Percentiles rank a stretch among this genome's conserved stretches.
Conservation (phyloP, 2,113 vertebrate species). For the Ammodytes dubius region DNA sequence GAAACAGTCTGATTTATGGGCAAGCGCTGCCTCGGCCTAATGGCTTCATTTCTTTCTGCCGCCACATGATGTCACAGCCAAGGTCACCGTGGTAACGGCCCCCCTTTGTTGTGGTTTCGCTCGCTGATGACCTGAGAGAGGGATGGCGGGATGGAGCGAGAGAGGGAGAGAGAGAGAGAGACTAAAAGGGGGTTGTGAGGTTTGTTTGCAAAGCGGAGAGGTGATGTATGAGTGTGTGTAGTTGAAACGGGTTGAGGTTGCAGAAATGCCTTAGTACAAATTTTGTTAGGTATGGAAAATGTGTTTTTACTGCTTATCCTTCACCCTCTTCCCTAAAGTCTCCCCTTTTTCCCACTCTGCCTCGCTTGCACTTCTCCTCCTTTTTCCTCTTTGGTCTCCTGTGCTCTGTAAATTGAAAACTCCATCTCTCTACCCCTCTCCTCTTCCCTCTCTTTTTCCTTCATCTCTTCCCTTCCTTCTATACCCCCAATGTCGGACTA, state of each 20-base stretch:
- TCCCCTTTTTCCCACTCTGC: constrained; percentile 68
- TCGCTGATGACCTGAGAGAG: constrained; percentile 93
- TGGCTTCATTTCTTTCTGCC: constrained; percentile 99
- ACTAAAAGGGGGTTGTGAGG: constrained; percentile 60
- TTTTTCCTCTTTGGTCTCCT: constrained; percentile 64
- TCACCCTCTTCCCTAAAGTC: constrained; percentile 57
- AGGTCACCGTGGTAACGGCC: constrained; percentile 97
- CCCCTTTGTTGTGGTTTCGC: constrained; percentile 96
- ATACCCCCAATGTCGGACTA: constrained; percentile 60
- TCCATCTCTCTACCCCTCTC: constrained; percentile 50
- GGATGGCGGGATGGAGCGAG: constrained; percentile 67
- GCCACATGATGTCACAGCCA: constrained; percentile 99
- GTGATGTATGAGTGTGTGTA: constrained; percentile 69
- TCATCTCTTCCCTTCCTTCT: constrained; percentile 52
- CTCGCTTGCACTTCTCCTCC: constrained; percentile 79
- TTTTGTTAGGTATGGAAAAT: constrained; percentile 70
- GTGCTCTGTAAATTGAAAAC: constrained; percentile 66
- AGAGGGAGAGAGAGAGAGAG: constrained; percentile 30
- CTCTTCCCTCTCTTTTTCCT: constrained; percentile 47
- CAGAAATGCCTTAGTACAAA: constrained; percentile 72
- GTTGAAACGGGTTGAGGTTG: constrained; percentile 63
- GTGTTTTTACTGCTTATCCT: constrained; percentile 73
- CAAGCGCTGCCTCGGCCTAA: constrained; percentile 97
- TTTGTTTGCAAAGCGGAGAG: constrained; percentile 69
- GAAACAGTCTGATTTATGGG: constrained; percentile 99